Evolutionary conservation across 2,888 invertebrate species (phyloP).

Genomic region (Phyto melanocephala): DNA sequence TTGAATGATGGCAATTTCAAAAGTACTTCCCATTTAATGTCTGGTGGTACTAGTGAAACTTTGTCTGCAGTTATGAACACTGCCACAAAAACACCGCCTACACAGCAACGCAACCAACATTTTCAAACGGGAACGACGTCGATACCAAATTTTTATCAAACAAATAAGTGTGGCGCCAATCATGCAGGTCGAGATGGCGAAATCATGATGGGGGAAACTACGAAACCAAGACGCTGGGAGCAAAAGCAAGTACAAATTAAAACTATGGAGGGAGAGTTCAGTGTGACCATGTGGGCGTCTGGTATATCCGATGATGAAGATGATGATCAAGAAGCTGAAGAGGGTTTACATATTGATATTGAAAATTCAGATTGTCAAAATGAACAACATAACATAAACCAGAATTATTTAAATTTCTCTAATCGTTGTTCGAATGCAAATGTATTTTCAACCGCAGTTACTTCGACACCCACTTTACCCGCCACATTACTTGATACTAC

Average conservation of each 20-base stretch:
- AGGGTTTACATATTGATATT: slow-evolving; percentile 82
- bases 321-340: slow-evolving; percentile 84
- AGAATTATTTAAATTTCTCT: slow-evolving; percentile 62
- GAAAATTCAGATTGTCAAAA: slow-evolving; percentile 86
- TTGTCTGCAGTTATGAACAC: slow-evolving; percentile 15
- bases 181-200: background rate
- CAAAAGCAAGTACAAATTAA: slow-evolving; percentile 98
- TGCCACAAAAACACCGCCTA: slow-evolving; percentile 8
- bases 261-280: slow-evolving; percentile 97
- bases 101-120: slow-evolving; percentile 38
- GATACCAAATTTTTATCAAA: slow-evolving; percentile 30
- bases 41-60: slow-evolving; percentile 32
- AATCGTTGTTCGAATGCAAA: slow-evolving; percentile 66
- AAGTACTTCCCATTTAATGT: slow-evolving; percentile 25
- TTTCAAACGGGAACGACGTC: slow-evolving; percentile 1
- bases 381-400: slow-evolving; percentile 55
- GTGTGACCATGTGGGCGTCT: slow-evolving; percentile 96
- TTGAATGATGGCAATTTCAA: slow-evolving; percentile 24
- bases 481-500: slow-evolving; percentile 38
- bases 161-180: slow-evolving; percentile 24
- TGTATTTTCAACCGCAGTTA: slow-evolving; percentile 22
- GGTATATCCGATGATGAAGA: slow-evolving; percentile 82
- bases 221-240: slow-evolving; percentile 87
- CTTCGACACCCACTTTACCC: slow-evolving; percentile 33
- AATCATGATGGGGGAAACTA: slow-evolving; percentile 16